Base-by-base conservation (phyloP, 2,888 invertebrate species). In the Campoplex capitator region DNA sequence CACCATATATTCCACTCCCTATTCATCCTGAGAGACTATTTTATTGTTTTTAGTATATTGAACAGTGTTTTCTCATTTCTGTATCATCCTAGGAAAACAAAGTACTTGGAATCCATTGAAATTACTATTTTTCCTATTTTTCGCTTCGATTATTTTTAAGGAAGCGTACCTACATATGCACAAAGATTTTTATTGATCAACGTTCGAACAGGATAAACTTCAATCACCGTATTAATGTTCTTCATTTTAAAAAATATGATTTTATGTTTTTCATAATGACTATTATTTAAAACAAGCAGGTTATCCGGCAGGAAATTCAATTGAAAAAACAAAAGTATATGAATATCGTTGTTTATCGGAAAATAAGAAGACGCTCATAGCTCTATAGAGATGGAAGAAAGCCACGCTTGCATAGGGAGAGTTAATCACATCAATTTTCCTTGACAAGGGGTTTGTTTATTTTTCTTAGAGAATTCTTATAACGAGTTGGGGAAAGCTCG, bases 401-500 rank as follows among this genome's bases (percentile, higher is more conserved):
- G 35, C 32, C n/a, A 18, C 35, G 8, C 32, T 51, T 32, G 58
- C n/a, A 82, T 38, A 8, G 7, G 2, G n/a, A 51, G 58, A 81
- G 42, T 74, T 68, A 74, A 86, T 48, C 65, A 58, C 73, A 74
- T 81, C 58, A 73, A 42, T 65, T 82, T 82, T 77, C 68, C 78
- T 74, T 23, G 56, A n/a, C 28, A 23, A 23, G 9, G 56, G 35
- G 42, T 32, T 45, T 58, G 23, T 32, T 70, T 74, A 56, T 42
- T 68, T 51, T 42, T 54, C 79, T 76, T 76, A 54, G 56, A 56
- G 45, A 35, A 3, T n/a, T 28, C 28, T 7, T 38, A 42, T 87
- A 79, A 87, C 84, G 82, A 85, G 81, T 65, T 78, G 48, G 68
- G 56, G 48, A 81, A 77, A 81, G 80, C 58, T 62, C 65, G 62